Percentiles rank a stretch among this genome's conserved stretches.
phyloP scores from a whole-genome alignment of 2,113 vertebrate genomes.

The Coregonus clupeaformis region DNA sequence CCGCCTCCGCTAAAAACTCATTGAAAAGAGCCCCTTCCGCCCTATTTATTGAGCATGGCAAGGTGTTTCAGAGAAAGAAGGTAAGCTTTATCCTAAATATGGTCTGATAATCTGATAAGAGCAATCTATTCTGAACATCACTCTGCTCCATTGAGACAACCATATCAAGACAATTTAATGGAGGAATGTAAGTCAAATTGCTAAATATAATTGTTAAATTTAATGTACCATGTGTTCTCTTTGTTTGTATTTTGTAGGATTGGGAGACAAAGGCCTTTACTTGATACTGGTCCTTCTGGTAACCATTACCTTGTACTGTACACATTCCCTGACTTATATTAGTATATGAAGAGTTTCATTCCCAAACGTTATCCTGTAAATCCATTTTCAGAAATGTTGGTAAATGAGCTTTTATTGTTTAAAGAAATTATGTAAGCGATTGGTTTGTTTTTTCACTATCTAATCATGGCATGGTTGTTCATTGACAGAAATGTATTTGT shows the following conservation, averaged over 20 bases:
- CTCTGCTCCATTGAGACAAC: neutral
- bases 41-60: slow-evolving; percentile 63
- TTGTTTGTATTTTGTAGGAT: slow-evolving; percentile 58
- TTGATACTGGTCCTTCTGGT: slow-evolving; percentile 38
- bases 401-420: too few relatives aligned
- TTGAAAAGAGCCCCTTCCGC: slow-evolving; percentile 66
- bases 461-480: too few relatives aligned
- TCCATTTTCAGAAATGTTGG: too few relatives aligned
- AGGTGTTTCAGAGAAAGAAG: slow-evolving; percentile 76
- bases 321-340: slow-evolving; percentile 29
- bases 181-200: neutral
- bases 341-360: too few relatives aligned
- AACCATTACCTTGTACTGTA: neutral
- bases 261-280: slow-evolving; percentile 78
- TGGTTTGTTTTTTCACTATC: too few relatives aligned
- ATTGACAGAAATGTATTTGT: too few relatives aligned
- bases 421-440: too few relatives aligned
- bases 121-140: neutral
- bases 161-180: neutral
- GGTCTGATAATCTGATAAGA: too few relatives aligned
- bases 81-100: slow-evolving; percentile 40
- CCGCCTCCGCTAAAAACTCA: slow-evolving; percentile 69
- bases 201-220: neutral
- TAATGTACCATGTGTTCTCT: neutral
- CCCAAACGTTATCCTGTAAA: too few relatives aligned